Evolutionary conservation across 1,140 invertebrate genomes (phyloP), one percentile per base, ranked within the genome.

Genomic region (Monomorium pharaonis): DNA sequence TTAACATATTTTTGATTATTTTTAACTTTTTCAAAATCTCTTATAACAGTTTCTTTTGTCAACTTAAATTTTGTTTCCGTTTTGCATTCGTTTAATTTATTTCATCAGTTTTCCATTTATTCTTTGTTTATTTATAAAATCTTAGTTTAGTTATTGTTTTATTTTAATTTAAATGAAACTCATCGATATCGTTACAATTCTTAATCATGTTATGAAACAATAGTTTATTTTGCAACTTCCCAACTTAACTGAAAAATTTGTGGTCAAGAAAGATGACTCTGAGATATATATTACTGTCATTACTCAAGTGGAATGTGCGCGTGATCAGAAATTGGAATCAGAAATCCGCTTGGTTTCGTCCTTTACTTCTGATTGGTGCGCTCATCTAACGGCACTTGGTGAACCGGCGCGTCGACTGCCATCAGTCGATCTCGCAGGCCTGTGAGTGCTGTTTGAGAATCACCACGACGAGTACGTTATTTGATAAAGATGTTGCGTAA

Each of bases 331-430:
- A 90, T 77, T 67, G 58, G 83, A 86, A 84, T 87, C 83, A 78
- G 58, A 83, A 60, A 85, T 69, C 88, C 80, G 90, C 62, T 86
- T 91, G 60, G 56, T 83, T 49, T 84, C 49, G 80, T 88, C 18
- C 56, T 65, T n/a, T 76, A 18, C 18, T 47, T 81, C 72, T 86
- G 84, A 93, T 93, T 93, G 92, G 92, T 80, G 62, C 86, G 78
- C 27, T 47, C 44, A 72, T 63, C 60, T 93, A 93, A 93, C 92
- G 92, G 92, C 70, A 93, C 91, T 90, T 90, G 42, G 89, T 86
- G 80, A 85, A 83, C 90, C 60, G 76, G 72, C 62, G 67, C 74
- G 78, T 62, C 56, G 80, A 67, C 69, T 84, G 83, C 78, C 86
- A 58, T 80, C 75, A 88, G 72, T 75, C 62, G 85, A 54, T 81